phyloP scores from a whole-genome alignment of 2,113 vertebrate species.

The Ceuthmochares aereus region DNA sequence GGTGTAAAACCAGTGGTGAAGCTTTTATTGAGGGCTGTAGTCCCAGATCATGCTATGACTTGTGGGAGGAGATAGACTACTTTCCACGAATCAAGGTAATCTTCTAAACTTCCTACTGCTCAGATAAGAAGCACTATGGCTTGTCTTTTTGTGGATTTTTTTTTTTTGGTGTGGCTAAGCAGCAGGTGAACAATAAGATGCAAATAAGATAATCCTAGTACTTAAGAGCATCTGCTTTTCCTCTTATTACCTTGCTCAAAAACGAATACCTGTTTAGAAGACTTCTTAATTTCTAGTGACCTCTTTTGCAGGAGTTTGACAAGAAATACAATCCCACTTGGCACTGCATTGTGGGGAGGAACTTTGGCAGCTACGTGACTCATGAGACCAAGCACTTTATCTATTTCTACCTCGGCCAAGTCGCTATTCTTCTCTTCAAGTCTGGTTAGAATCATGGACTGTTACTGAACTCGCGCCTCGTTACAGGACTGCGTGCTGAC shows the following conservation, averaged over 20 bases:
- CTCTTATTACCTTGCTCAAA: neutral
- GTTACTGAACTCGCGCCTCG: neutral
- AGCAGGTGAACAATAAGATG: neutral
- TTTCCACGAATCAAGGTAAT: neutral
- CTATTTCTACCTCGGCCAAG: slow-evolving; percentile 99
- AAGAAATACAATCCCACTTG: slow-evolving; percentile 99
- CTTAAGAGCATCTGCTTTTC: neutral
- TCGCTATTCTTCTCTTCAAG: slow-evolving; percentile 97
- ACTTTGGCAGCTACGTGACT: slow-evolving; percentile 98
- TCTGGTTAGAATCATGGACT: slow-evolving; percentile 79
- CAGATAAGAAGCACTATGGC: rapidly evolving
- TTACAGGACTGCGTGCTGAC: slow-evolving; percentile 32
- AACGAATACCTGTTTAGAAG: neutral
- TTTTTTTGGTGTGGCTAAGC: neutral
- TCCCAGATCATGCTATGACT: neutral
- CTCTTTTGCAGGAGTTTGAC: slow-evolving; percentile 89
- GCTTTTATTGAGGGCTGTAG: neutral
- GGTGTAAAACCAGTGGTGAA: neutral
- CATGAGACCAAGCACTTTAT: slow-evolving; percentile 99
- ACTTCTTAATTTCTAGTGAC: neutral
- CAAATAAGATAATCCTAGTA: neutral
- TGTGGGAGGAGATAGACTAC: neutral
- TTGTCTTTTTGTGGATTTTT: neutral
- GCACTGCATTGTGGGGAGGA: slow-evolving; percentile 98
- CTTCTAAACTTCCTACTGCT: neutral